Percentiles rank a stretch among this genome's conserved stretches.
Evolutionary conservation across 2,888 invertebrate species (phyloP).

Genomic region (Lysandra bellargus): DNA sequence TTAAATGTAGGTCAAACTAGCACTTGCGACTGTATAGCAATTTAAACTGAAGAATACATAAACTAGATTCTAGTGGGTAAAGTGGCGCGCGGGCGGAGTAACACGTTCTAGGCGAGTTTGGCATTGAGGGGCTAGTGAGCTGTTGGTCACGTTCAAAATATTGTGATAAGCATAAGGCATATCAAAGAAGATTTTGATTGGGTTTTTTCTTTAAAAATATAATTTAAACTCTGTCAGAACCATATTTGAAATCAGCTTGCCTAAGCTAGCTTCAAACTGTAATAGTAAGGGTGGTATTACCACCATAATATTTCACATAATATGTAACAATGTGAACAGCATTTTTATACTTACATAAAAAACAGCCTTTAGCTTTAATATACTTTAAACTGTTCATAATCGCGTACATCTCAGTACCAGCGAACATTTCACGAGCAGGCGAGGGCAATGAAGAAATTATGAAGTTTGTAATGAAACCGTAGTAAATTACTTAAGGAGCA

Average conservation of each 20-base stretch:
- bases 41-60: conserved; percentile 24
- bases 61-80: not conserved
- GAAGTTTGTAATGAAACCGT: conserved; percentile 37
- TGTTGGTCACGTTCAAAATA: not conserved
- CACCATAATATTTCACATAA: not conserved
- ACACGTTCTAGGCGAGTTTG: not conserved
- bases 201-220: too few species aligned
- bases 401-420: not conserved
- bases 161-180: not conserved
- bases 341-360: too few species aligned
- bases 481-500: conserved; percentile 16
- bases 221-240: too few species aligned
- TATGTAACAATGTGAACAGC: too few species aligned
- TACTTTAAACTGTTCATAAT: not conserved
- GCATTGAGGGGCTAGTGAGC: not conserved
- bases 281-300: too few species aligned
- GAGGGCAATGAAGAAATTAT: conserved; percentile 33
- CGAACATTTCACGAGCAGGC: not conserved
- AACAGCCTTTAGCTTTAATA: not conserved
- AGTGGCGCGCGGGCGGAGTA: not conserved
- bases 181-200: not conserved
- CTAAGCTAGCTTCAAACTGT: too few species aligned
- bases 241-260: too few species aligned
- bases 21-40: conserved; percentile 15
- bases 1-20: conserved; percentile 24